Evolutionary conservation across 2,888 invertebrate species (phyloP).

Genomic region (Aphrophora alni): DNA sequence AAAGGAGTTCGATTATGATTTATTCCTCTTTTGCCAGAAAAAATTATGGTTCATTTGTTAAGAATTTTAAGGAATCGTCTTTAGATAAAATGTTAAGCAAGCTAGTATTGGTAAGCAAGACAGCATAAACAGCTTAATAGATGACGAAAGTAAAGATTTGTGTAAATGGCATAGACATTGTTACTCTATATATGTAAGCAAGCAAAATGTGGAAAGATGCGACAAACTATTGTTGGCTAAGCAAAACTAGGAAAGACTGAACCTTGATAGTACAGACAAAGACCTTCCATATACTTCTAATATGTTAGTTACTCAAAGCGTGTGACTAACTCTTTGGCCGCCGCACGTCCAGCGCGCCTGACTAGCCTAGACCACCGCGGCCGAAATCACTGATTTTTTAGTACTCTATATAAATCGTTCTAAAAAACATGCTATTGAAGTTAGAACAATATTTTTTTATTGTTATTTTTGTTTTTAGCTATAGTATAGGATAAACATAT

Average conservation of each 20-base stretch:
- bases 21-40: not conserved
- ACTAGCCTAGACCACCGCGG: too few relatives aligned
- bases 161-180: not conserved
- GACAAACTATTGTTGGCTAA: not conserved
- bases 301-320: not conserved
- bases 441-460: too few relatives aligned
- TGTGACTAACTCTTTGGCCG: too few relatives aligned
- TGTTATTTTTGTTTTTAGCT: too few relatives aligned
- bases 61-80: constrained; percentile 11
- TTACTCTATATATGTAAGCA: not conserved
- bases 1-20: not conserved
- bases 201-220: not conserved
- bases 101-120: constrained; percentile 4
- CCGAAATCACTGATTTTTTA: too few relatives aligned
- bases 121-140: not conserved
- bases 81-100: not conserved
- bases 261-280: not conserved
- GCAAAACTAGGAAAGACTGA: not conserved
- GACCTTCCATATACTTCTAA: not conserved
- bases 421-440: too few relatives aligned
- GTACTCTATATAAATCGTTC: too few relatives aligned
- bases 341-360: too few relatives aligned
- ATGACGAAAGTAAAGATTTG: not conserved
- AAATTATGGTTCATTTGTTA: not conserved
- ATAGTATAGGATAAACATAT: too few relatives aligned